phyloP scores from a whole-genome alignment of 2,797 vertebrate species.

The Myioborus miniatus region DNA sequence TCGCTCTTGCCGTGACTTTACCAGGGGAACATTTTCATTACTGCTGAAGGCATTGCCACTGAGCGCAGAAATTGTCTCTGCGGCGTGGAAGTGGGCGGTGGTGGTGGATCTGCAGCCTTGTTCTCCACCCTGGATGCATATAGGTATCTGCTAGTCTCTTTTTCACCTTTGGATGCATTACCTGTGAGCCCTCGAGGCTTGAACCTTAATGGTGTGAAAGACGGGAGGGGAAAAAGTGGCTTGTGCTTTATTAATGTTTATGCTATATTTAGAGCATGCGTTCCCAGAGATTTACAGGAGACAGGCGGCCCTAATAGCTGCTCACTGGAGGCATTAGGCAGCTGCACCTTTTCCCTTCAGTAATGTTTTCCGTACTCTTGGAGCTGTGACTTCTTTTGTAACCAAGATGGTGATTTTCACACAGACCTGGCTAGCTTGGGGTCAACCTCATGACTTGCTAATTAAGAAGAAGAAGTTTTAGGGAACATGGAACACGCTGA shows the following conservation, averaged over 20 bases:
- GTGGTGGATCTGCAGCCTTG: not conserved
- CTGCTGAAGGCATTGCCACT: not conserved
- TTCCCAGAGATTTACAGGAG: not conserved
- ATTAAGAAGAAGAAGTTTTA: not conserved
- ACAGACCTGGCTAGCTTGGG: not conserved
- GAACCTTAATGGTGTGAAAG: slow-evolving; percentile 12
- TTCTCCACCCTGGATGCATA: not conserved
- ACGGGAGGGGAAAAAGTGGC: not conserved
- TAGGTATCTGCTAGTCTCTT: not conserved
- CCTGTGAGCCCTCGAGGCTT: not conserved
- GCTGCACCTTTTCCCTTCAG: not conserved
- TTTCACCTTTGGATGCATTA: slow-evolving; percentile 29
- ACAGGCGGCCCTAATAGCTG: not conserved
- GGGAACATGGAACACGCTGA: accelerated
- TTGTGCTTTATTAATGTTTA: not conserved
- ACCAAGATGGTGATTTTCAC: not conserved
- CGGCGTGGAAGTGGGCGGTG: not conserved
- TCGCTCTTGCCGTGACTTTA: not conserved
- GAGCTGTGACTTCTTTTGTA: not conserved
- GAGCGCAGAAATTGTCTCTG: not conserved
- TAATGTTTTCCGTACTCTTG: not conserved
- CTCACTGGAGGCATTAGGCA: not conserved
- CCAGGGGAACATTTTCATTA: not conserved
- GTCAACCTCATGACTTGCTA: not conserved
- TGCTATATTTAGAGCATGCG: not conserved